These are phyloP conservation scores for Psittacus erithacus DNA, from an alignment of 2,113 vertebrate genomes.

Conservation along the genomic window DNA sequence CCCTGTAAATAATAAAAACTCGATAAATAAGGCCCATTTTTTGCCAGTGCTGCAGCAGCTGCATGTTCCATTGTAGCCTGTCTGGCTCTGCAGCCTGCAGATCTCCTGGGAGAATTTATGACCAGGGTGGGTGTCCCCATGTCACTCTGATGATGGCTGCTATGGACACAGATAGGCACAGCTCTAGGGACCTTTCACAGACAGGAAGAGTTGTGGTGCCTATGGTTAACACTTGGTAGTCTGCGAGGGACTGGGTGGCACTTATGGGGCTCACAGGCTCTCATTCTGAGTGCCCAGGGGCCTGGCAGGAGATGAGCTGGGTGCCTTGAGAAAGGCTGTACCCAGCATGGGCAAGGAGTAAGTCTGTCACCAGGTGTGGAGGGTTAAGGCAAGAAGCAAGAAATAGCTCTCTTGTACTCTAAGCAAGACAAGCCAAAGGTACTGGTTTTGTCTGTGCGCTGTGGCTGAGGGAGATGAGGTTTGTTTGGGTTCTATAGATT, in stretches of 20 bases:
- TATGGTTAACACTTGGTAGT: neutral
- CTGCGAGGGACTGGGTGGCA: neutral
- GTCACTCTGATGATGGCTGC: neutral
- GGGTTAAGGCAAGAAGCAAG: neutral
- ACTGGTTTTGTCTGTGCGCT: neutral
- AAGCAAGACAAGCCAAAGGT: neutral
- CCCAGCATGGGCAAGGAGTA: rapidly evolving
- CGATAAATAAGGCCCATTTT: rapidly evolving
- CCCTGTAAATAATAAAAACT: neutral
- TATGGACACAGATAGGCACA: neutral
- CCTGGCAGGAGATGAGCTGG: neutral
- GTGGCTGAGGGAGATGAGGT: neutral
- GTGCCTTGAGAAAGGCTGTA: neutral
- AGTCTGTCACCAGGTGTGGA: neutral
- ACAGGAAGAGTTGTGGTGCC: neutral
- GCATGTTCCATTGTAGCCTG: too few species aligned
- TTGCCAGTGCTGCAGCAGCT: neutral
- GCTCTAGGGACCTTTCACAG: neutral
- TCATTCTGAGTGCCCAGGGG: neutral
- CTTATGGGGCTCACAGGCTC: rapidly evolving
- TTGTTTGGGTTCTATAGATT: neutral
- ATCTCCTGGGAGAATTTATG: neutral
- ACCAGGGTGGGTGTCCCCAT: too few species aligned
- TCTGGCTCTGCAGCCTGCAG: neutral
- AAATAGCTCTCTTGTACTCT: neutral